Evolutionary conservation across 2,888 invertebrate genomes (phyloP).

Genomic region (Adelognathus sp.): DNA sequence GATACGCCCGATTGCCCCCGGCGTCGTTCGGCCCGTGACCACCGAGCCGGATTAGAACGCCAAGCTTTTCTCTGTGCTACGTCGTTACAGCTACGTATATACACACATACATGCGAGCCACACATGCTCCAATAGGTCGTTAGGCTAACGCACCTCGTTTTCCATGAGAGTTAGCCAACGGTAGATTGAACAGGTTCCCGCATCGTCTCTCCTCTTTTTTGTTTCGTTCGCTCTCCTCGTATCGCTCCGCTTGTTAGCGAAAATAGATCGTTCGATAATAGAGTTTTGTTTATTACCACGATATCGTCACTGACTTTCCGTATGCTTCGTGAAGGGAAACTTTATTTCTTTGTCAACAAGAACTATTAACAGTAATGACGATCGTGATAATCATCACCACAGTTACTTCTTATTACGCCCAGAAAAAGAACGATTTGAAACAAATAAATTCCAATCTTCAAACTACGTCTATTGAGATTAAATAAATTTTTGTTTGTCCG

Average conservation of each 20-base stretch:
- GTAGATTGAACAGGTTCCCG: slow-evolving; percentile 57
- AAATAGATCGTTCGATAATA: not conserved
- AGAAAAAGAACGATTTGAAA: too few relatives aligned
- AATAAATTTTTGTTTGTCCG: too few relatives aligned
- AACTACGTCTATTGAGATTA: too few relatives aligned
- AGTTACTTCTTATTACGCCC: too few relatives aligned
- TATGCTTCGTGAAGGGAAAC: too few relatives aligned
- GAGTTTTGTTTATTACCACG: too few relatives aligned
- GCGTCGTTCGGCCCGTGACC: slow-evolving; percentile 65
- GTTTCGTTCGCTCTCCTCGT: not conserved
- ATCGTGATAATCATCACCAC: too few relatives aligned
- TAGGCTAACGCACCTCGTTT: slow-evolving; percentile 73
- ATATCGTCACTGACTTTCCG: too few relatives aligned
- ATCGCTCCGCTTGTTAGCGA: not conserved
- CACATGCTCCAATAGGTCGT: slow-evolving; percentile 76
- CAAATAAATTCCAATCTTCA: too few relatives aligned
- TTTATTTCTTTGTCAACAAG: too few relatives aligned
- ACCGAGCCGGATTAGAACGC: slow-evolving; percentile 70
- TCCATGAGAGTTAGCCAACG: slow-evolving; percentile 60
- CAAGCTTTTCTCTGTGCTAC: slow-evolving; percentile 38
- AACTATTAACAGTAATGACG: too few relatives aligned
- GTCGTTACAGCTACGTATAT: not conserved
- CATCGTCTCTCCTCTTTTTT: slow-evolving; percentile 16
- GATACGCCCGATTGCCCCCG: slow-evolving; percentile 77
- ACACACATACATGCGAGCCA: too few relatives aligned